phyloP scores from a whole-genome alignment of 35 echinoderm and acorn worm species.

The Stichopus chloronotus region DNA sequence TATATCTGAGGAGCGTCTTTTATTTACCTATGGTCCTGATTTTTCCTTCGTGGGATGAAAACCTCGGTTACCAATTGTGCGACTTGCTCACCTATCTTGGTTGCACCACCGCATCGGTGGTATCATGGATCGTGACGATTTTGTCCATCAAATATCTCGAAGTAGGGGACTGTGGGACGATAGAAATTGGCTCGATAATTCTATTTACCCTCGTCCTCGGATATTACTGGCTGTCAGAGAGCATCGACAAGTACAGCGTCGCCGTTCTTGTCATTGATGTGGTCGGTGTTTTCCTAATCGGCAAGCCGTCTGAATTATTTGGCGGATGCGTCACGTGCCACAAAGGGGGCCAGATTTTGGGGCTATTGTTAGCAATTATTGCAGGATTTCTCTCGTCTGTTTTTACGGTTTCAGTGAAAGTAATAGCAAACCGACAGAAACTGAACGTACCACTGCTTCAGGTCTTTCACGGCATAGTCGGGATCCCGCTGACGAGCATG shows the following conservation, averaged over 20 bases:
- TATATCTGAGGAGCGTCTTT: too few relatives aligned
- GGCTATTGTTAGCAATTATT: too few relatives aligned
- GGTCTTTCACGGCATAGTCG: too few relatives aligned
- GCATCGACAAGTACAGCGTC: not conserved
- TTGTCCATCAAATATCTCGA: not conserved
- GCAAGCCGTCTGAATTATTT: not conserved
- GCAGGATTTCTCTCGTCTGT: too few relatives aligned
- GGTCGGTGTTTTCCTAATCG: not conserved
- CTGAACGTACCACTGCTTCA: too few relatives aligned
- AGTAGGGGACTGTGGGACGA: not conserved
- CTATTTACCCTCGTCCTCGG: not conserved
- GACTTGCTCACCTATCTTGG: not conserved
- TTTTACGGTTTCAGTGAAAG: too few relatives aligned
- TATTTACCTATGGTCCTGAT: too few relatives aligned
- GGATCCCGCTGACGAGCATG: too few relatives aligned
- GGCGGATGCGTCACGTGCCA: not conserved
- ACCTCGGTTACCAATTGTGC: not conserved
- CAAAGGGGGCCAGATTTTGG: not conserved
- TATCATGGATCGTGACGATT: not conserved
- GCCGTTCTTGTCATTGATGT: not conserved
- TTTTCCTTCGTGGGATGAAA: too few relatives aligned
- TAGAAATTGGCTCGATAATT: not conserved
- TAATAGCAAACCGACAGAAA: too few relatives aligned
- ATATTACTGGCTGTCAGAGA: not conserved
- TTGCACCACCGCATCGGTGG: not conserved